Evolutionary conservation across 2,113 vertebrate species (phyloP).

Genomic region (Clarias gariepinus): DNA sequence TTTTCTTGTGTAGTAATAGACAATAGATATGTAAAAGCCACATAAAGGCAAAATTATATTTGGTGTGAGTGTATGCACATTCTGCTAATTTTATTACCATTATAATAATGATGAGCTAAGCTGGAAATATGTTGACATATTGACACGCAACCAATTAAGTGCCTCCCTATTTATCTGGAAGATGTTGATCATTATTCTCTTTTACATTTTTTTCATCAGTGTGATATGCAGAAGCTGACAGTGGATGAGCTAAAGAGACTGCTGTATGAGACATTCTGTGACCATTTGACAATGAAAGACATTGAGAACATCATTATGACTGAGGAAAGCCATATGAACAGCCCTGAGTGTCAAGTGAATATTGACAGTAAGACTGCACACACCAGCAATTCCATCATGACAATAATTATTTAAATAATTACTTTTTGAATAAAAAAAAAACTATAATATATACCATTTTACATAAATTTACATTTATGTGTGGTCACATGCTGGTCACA

Average conservation of each 20-base stretch:
- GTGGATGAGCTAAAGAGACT: slow-evolving; percentile 96
- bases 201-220: slow-evolving; percentile 70
- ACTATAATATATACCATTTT: slow-evolving; percentile 20
- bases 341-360: slow-evolving; percentile 86
- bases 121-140: not conserved
- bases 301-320: slow-evolving; percentile 99
- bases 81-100: not conserved
- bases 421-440: not conserved
- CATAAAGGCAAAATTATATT: too few relatives aligned
- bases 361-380: slow-evolving; percentile 61
- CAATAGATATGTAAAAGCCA: too few relatives aligned
- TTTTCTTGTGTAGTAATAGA: too few relatives aligned
- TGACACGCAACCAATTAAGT: not conserved
- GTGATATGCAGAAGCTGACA: slow-evolving; percentile 97
- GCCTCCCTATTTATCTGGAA: not conserved
- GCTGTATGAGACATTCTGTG: slow-evolving; percentile 96
- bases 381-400: slow-evolving; percentile 14
- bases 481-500: not conserved
- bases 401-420: not conserved
- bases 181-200: slow-evolving; percentile 11
- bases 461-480: not conserved
- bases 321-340: slow-evolving; percentile 94
- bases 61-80: not conserved
- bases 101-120: slow-evolving; percentile 1
- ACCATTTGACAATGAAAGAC: slow-evolving; percentile 98